Conservation (phyloP, 2,888 invertebrate genomes). For the Abrostola triplasia region DNA sequence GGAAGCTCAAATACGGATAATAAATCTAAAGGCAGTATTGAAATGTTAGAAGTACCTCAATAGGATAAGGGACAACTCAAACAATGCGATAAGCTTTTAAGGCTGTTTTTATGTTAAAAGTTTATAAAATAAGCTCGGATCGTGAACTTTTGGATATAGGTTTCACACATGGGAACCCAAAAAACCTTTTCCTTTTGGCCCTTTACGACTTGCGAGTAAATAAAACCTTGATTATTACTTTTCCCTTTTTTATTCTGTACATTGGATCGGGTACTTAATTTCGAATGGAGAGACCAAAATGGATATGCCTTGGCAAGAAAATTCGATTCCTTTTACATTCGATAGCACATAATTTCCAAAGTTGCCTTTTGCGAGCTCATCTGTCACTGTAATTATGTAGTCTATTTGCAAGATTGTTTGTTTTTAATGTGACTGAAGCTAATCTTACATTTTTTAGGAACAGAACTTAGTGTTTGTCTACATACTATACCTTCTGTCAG, state of each 20-base stretch:
- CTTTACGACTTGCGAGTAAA: constrained; percentile 32
- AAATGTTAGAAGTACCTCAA: constrained; percentile 14
- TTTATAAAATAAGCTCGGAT: constrained; percentile 18
- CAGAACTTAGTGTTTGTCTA: too few relatives aligned
- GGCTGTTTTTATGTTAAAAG: constrained; percentile 26
- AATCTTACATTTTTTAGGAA: too few relatives aligned
- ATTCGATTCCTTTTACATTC: too few relatives aligned
- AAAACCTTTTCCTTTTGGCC: constrained; percentile 18
- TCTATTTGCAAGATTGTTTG: too few relatives aligned
- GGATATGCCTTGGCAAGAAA: neutral
- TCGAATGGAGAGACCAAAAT: neutral
- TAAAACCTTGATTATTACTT: constrained; percentile 31
- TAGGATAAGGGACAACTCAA: neutral
- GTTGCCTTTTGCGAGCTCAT: too few relatives aligned
- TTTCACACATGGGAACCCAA: constrained; percentile 7
- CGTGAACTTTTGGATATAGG: constrained; percentile 22
- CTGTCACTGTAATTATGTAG: too few relatives aligned
- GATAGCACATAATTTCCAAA: too few relatives aligned
- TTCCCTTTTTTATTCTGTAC: constrained; percentile 11
- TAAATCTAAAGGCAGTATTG: neutral
- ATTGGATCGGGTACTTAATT: constrained; percentile 18
- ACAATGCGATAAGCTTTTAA: constrained; percentile 19
- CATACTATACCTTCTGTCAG: too few relatives aligned
- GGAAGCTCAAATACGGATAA: constrained; percentile 8
- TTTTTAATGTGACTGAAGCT: too few relatives aligned